Base-by-base conservation (phyloP, 2,113 vertebrate species). In the Zootoca vivipara region DNA sequence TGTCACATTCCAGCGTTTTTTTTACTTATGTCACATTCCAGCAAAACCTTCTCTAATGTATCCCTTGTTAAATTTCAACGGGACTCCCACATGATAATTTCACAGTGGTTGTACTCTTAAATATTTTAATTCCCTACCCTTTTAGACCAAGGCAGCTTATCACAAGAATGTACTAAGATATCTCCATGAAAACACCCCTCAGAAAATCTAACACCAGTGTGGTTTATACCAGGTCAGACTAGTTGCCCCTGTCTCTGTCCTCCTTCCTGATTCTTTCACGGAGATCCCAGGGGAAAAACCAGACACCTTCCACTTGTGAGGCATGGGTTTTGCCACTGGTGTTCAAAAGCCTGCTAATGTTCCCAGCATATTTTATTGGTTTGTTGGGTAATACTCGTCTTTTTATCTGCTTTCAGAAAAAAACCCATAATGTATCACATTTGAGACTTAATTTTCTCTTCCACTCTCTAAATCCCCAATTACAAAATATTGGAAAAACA, bases 401-500 rank as follows among this genome's bases (percentile, higher is more conserved):
- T 38, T 52, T 52, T 52, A 52, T 52, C 46, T 52, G 46, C 9
- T 52, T 3, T 52, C 46, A 52, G 46, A 12, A 52, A 52, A 10
- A 52, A 52, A 52, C n/a, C n/a, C 10, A 10, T 52, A 52, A 52
- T 52, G 20, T n/a, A 12, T 83, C 20, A 84, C 24, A 22, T 56
- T 26, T 58, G n/a, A 33, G 72, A 42, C 64, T 84, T 33, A 58
- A 56, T 56, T 22, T 70, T 52, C 22, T 26, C 42, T 70, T 70
- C 46, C 65, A 22, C 20, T 83, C 28, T 26, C 65, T 83, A 10
- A 9, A 22, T 80, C 9, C n/a, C 70, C 10, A 67, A 69, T 69
- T 69, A 82, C n/a, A 67, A 83, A 83, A 83, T 52, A 22, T n/a
- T 15, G 42, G 77, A 83, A 52, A 84, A 83, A 83, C 40, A 83